Conservation (phyloP, 2,888 invertebrate species). For the Epsilonema sp. region DNA sequence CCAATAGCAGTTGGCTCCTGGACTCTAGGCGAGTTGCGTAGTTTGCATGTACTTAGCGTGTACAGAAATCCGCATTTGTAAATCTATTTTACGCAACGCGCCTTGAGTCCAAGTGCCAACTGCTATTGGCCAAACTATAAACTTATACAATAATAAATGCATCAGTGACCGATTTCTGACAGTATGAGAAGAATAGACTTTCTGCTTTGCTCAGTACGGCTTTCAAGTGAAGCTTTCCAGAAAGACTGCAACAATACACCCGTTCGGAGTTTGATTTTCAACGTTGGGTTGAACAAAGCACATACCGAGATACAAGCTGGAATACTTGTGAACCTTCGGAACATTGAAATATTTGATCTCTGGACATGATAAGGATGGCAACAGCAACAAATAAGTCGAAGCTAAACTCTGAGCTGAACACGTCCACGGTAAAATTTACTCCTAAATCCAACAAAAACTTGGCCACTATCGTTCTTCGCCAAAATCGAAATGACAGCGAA, state of each 20-base stretch:
- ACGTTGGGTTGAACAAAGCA: neutral
- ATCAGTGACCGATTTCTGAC: constrained; percentile 27
- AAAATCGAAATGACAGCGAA: constrained; percentile 11
- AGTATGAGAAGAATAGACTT: constrained; percentile 26
- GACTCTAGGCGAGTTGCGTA: too few relatives aligned
- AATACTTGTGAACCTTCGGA: constrained; percentile 26
- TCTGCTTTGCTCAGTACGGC: constrained; percentile 25
- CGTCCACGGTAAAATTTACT: neutral
- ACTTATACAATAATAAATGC: constrained; percentile 23
- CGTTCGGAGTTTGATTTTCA: too few relatives aligned
- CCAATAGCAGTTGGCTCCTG: too few relatives aligned
- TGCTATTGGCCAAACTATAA: too few relatives aligned
- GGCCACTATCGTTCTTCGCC: too few relatives aligned
- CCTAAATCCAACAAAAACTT: constrained; percentile 8
- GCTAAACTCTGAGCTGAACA: constrained; percentile 20
- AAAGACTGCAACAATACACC: constrained; percentile 22
- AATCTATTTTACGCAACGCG: too few relatives aligned
- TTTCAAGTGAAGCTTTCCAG: constrained; percentile 22
- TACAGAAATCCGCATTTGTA: neutral
- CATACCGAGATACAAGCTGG: constrained; percentile 25
- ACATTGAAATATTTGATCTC: constrained; percentile 21
- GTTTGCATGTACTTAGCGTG: neutral
- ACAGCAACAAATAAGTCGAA: constrained; percentile 31
- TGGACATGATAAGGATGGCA: constrained; percentile 23
- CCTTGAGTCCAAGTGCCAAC: too few relatives aligned